phyloP scores from a whole-genome alignment of 2,797 vertebrate genomes.

The Antrozous pallidus region DNA sequence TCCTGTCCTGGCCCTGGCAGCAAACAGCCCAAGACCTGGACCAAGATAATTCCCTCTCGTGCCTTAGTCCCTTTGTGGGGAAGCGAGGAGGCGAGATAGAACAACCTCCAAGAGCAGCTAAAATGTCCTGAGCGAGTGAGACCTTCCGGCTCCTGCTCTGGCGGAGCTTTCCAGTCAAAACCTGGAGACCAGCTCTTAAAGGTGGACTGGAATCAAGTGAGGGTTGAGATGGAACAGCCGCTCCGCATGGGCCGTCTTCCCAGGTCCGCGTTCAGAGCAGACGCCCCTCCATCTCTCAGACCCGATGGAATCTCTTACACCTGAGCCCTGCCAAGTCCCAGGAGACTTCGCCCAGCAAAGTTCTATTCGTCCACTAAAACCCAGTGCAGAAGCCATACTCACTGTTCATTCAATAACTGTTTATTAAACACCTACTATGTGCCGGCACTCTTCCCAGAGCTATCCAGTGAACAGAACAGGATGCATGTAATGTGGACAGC shows the following conservation, averaged over 20 bases:
- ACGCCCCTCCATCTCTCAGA: background rate
- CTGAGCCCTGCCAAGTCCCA: background rate
- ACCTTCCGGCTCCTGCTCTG: background rate
- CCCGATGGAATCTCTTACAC: background rate
- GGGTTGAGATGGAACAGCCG: background rate
- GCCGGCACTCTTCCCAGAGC: background rate
- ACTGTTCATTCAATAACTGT: background rate
- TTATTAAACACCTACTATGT: background rate
- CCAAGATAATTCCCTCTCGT: background rate
- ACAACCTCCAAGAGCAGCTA: background rate
- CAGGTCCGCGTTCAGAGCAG: background rate
- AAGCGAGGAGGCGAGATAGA: background rate
- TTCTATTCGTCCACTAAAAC: background rate
- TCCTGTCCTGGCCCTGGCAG: background rate
- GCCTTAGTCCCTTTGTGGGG: background rate
- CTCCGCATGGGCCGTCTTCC: background rate
- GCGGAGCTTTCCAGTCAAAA: background rate
- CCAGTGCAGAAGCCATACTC: background rate
- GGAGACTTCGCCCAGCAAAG: background rate
- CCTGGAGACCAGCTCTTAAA: background rate
- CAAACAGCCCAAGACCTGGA: background rate
- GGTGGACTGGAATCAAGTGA: background rate
- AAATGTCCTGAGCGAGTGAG: background rate
- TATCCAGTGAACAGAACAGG: background rate
- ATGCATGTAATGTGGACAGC: background rate